phyloP scores from a whole-genome alignment of 2,888 invertebrate genomes.

The Perithous albicinctus region DNA sequence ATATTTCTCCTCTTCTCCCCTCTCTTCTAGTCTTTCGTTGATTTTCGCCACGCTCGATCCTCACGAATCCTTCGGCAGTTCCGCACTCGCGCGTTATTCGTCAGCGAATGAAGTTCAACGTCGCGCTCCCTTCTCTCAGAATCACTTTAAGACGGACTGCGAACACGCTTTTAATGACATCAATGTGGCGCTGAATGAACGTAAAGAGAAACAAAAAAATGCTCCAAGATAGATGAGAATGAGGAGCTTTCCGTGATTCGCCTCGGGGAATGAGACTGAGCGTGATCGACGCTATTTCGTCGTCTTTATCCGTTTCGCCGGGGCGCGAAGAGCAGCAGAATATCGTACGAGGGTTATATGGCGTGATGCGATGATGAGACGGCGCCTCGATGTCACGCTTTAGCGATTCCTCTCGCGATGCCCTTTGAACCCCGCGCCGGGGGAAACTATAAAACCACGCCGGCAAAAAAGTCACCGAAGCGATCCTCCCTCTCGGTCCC shows the following conservation, averaged over 20 bases:
- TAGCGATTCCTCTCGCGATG: slow-evolving; percentile 65
- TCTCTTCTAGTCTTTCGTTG: background rate
- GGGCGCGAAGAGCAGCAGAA: slow-evolving; percentile 14
- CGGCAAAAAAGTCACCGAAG: background rate
- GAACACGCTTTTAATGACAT: background rate
- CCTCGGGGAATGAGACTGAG: slow-evolving; percentile 73
- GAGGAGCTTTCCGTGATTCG: slow-evolving; percentile 46
- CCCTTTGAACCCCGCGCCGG: slow-evolving; percentile 74
- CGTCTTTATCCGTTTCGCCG: slow-evolving; percentile 75
- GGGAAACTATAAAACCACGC: slow-evolving; percentile 6
- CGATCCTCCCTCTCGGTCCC: background rate
- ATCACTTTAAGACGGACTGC: background rate
- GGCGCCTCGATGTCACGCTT: slow-evolving; percentile 67
- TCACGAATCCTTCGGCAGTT: background rate
- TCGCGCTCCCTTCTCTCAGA: background rate
- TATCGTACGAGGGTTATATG: slow-evolving; percentile 69
- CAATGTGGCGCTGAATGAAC: background rate
- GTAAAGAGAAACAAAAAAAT: background rate
- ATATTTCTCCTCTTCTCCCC: slow-evolving; percentile 25
- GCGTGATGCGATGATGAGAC: slow-evolving; percentile 71
- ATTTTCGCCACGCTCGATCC: background rate
- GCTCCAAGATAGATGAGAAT: background rate
- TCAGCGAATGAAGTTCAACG: background rate
- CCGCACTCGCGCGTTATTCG: slow-evolving; percentile 7
- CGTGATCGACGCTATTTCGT: slow-evolving; percentile 73